A percentile compares a stretch with the other conserved stretches of the same genome.
Evolutionary conservation across 2,113 vertebrate genomes (phyloP).

Genomic region (Atlantisia rogersi): DNA sequence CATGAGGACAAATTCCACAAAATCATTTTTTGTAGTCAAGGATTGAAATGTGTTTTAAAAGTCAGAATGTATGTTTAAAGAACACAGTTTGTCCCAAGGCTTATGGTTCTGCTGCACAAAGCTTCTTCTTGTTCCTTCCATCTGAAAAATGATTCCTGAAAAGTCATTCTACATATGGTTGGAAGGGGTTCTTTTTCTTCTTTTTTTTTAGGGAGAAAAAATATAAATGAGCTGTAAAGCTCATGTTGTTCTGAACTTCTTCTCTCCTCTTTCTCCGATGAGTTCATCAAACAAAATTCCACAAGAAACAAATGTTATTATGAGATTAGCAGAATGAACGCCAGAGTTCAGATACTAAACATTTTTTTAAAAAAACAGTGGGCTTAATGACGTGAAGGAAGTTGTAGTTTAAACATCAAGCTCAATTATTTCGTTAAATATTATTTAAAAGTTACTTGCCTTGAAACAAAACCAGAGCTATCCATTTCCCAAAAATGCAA

Average conservation of each 20-base stretch:
- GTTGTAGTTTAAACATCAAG: slow-evolving; percentile 63
- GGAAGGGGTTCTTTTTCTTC: neutral
- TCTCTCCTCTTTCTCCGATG: slow-evolving; percentile 5
- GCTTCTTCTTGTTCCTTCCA: neutral
- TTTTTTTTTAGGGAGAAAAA: neutral
- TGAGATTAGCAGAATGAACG: slow-evolving; percentile 41
- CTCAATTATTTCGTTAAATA: slow-evolving; percentile 60
- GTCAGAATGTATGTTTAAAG: slow-evolving; percentile 9
- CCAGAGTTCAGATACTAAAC: slow-evolving; percentile 35
- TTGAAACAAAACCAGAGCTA: slow-evolving; percentile 64
- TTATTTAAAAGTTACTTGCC: slow-evolving; percentile 58
- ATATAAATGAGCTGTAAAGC: slow-evolving; percentile 37
- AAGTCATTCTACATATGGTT: neutral
- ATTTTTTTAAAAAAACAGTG: neutral
- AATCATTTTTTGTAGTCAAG: slow-evolving; percentile 27
- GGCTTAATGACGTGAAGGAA: slow-evolving; percentile 37
- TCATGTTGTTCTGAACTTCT: slow-evolving; percentile 16
- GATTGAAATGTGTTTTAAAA: slow-evolving; percentile 17
- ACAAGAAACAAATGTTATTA: slow-evolving; percentile 44
- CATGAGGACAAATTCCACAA: slow-evolving; percentile 11
- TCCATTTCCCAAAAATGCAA: slow-evolving; percentile 41
- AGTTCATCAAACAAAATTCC: slow-evolving; percentile 42
- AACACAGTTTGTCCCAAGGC: slow-evolving; percentile 8
- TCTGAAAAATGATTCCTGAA: slow-evolving; percentile 60
- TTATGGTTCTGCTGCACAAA: slow-evolving; percentile 1